Evolutionary conservation across 2,888 invertebrate species (phyloP).

Genomic region (Rapana venosa): DNA sequence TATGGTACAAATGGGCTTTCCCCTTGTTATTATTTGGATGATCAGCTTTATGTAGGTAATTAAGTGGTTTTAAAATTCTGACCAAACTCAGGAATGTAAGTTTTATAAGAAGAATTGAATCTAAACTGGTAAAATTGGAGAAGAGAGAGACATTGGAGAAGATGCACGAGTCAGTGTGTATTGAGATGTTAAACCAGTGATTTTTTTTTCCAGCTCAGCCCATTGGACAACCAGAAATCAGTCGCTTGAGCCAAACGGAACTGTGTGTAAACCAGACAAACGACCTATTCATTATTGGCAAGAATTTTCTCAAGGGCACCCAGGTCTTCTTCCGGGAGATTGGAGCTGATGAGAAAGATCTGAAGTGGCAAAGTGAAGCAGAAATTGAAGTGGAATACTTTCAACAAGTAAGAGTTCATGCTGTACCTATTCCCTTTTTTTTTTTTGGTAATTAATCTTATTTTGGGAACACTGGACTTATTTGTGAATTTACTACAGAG

Average conservation of each 20-base stretch:
- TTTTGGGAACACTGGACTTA: no score
- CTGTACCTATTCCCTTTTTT: background rate
- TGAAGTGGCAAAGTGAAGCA: slow-evolving; percentile 78
- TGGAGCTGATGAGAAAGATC: slow-evolving; percentile 63
- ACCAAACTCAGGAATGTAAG: no score
- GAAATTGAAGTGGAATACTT: slow-evolving; percentile 77
- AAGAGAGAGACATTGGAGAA: no score
- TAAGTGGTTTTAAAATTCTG: no score
- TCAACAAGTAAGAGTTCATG: slow-evolving; percentile 70
- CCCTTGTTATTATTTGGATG: no score
- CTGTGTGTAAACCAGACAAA: slow-evolving; percentile 72
- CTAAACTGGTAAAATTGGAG: no score
- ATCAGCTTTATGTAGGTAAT: no score
- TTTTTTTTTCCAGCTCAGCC: slow-evolving; percentile 77
- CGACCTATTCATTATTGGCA: slow-evolving; percentile 79
- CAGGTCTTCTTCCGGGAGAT: slow-evolving; percentile 77
- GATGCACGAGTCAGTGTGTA: no score
- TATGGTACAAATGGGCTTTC: no score
- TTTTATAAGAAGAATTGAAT: no score
- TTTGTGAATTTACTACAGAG: no score
- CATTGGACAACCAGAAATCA: slow-evolving; percentile 79
- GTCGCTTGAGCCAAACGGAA: slow-evolving; percentile 75
- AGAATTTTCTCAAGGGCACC: slow-evolving; percentile 79
- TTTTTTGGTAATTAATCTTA: no score
- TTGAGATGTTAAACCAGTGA: background rate